Evolutionary conservation across 1,140 invertebrate species (phyloP), one percentile per base, ranked within the genome.

Genomic region (Doryteuthis pealeii): DNA sequence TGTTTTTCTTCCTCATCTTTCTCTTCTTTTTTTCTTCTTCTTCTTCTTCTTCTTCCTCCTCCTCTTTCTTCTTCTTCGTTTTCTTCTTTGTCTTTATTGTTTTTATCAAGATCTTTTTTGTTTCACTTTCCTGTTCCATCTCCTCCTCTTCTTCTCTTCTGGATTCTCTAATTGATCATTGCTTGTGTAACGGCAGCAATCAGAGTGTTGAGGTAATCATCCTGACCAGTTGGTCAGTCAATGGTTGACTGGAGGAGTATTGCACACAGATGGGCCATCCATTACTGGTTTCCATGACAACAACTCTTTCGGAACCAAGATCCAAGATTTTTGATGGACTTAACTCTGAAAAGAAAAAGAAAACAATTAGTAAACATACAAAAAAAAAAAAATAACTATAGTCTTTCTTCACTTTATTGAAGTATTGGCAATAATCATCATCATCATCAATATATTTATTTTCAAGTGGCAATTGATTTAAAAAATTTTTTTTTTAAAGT

Each of bases 41-140:
- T 14, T 62, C 54, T 0, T 22, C 18, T 14, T 22, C 18, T n/a
- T 62, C 18, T 69, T 75, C 77, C 70, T 33, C 62, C 35, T 70
- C 74, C 73, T 67, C 75, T 54, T n/a, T n/a, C n/a, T n/a, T 30
- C 71, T 45, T 75, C 26, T 15, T 62, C 6, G 10, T 28, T 62
- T 15, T 62, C 6, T 6, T 62, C 26, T 18, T 62, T 62, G 18
- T 62, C 18, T n/a, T 22, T 22, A 18, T 28, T 1, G 1, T 62
- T 18, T 6, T 22, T 62, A 22, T 1, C 18, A 2, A 28, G 18
- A 5, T 62, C 54, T 62, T 22, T 62, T 62, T 62, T 18, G 6
- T 62, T 62, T n/a, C 54, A n/a, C 18, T 18, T 18, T 62, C 54
- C 10, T 62, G 22, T 22, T 62, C 54, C 22, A n/a, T 28, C 10